Evolutionary conservation across 1,140 invertebrate species (phyloP), one percentile per base, ranked within the genome.

Genomic region (Neodiprion virginianus): DNA sequence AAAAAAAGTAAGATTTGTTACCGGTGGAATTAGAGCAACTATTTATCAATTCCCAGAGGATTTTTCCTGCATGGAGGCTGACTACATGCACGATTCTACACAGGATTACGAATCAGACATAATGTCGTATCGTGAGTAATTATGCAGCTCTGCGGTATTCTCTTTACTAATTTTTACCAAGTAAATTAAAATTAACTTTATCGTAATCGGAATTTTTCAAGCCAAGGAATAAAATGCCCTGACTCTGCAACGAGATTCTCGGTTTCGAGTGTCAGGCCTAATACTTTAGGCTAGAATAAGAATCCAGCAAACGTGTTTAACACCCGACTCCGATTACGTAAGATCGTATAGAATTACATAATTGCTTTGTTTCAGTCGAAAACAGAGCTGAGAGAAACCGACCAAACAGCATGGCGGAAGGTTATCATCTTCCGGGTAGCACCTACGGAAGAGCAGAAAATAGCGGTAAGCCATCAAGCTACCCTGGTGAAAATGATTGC

Each of bases 341-440:
- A 61, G 11, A 61, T 61, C 53, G n/a, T 61, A 17, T 61, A 14
- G 53, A 61, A 7, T 61, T 12, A 61, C 53, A 61, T 61, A 61
- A 61, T 61, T 61, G 28, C 53, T 14, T 12, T 61, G 7, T 61
- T 69, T 69, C 67, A 69, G 67, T 69, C 7, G 67, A 69, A 69
- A 0, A 7, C 11, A 23, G 40, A 7, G 17, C 17, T 69, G 17
- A 21, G 12, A 69, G 40, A 21, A 47, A 23, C 40, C 7, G 67
- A 11, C 67, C 67, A 23, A 11, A 69, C 21, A 69, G 67, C 40
- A 10, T 69, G 12, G 40, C 40, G 14, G 67, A 69, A 69, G 67
- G 67, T 21, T 69, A 69, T 69, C 67, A 69, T 69, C n/a, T 69
- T 69, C 67, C 67, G 21, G 67, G 67, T 21, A 7, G 67, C 8